These are phyloP conservation scores for Clusia tigrina DNA, from an alignment of 2,888 invertebrate species.

Conservation along the genomic window DNA sequence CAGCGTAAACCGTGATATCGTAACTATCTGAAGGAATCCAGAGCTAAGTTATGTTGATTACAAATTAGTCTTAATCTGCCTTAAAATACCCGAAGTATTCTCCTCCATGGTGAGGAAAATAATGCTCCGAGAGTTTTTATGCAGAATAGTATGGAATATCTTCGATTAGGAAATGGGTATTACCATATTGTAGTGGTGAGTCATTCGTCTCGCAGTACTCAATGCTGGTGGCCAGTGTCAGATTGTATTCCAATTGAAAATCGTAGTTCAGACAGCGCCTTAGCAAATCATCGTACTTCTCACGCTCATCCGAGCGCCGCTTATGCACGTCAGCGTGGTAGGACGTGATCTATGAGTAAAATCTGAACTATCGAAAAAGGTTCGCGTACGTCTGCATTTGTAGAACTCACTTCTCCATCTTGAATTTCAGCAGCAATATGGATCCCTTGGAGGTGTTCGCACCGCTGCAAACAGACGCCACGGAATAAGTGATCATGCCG, in stretches of 20 bases:
- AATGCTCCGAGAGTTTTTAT: not conserved
- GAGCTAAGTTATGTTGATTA: too few species aligned
- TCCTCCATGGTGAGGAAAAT: not conserved
- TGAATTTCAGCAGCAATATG: conserved; percentile 33
- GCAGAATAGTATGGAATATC: too few species aligned
- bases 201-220: conserved; percentile 52
- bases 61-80: too few species aligned
- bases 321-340: conserved; percentile 49
- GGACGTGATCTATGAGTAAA: conserved; percentile 8
- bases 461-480: conserved; percentile 54
- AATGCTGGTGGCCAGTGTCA: conserved; percentile 46
- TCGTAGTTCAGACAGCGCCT: conserved; percentile 52
- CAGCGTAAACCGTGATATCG: conserved; percentile 37
- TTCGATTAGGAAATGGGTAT: too few species aligned
- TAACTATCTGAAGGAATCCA: conserved; percentile 43
- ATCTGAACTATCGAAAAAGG: not conserved
- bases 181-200: conserved; percentile 38
- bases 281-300: conserved; percentile 44
- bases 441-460: conserved; percentile 39
- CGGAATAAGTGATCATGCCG: conserved; percentile 53
- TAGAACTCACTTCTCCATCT: conserved; percentile 38
- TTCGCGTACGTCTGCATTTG: not conserved
- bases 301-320: conserved; percentile 42
- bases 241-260: conserved; percentile 38
- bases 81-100: too few species aligned